Evolutionary conservation across 2,113 vertebrate genomes (phyloP), one percentile per base, ranked within the genome.

Genomic region (Tragelaphus scriptus): DNA sequence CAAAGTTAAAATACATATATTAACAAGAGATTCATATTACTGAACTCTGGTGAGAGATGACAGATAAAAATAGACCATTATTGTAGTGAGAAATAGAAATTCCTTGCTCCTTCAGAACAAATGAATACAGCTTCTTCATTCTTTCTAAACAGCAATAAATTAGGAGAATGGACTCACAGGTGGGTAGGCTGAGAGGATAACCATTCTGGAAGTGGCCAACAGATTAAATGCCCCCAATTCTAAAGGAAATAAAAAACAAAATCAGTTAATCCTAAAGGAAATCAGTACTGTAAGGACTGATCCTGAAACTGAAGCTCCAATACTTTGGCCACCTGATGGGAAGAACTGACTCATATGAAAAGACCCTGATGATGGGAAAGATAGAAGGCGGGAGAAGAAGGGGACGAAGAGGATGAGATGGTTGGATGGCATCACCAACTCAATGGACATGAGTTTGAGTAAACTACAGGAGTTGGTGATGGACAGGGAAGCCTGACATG

Each of bases 1-100:
- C 25, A 79, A 82, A 92, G 53, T 94, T 93, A 28, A 86, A 97
- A 94, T 75, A 82, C 89, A 61, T n/a, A 2, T 81, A 63, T 93
- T 85, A 90, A 88, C 21, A 71, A 87, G 63, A 94, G 75, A 85
- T 79, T 84, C 51, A 91, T n/a, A 79, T 75, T 58, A 75, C 9
- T 65, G 58, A 95, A 55, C 71, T 85, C 68, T n/a, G 21, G 71
- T 40, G 53, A 92, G 84, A 98, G 80, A 55, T 13, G 47, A 58
- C 53, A 91, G 82, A 47, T 93, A 93, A 93, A 97, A 96, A 97
- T 47, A 88, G 94, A 92, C 7, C 53, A 19, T 55, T 8, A 5
- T 10, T 63, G 19, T 61, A 51, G 92, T 85, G 40, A 90, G 49
- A 71, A 91, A 59, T 40, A 92, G 85, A 95, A 85, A 91, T 36